phyloP scores from a whole-genome alignment of 1,140 invertebrate genomes.

The Ridgeia piscesae region DNA sequence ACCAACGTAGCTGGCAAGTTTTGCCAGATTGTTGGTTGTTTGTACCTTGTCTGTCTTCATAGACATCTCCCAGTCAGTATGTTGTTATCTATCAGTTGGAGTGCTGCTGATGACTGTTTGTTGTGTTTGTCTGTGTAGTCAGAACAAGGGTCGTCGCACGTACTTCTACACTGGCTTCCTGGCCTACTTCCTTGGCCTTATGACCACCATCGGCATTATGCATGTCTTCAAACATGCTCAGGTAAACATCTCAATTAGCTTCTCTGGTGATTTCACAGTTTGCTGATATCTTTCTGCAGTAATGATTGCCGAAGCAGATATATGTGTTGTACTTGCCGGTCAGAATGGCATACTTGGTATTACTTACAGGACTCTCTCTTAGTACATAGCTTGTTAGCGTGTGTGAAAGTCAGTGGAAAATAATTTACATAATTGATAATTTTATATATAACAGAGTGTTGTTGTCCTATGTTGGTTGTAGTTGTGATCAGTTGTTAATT shows the following conservation, averaged over 20 bases:
- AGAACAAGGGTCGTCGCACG: slow-evolving; percentile 81
- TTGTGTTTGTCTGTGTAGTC: slow-evolving; percentile 62
- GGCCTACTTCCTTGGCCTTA: slow-evolving; percentile 90
- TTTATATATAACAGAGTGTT: too few relatives aligned
- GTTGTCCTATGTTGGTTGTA: too few relatives aligned
- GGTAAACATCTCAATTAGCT: slow-evolving; percentile 40
- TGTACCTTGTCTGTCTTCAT: too few relatives aligned
- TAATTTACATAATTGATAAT: too few relatives aligned
- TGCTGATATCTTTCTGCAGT: not conserved
- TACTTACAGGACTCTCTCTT: not conserved
- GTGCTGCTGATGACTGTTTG: not conserved
- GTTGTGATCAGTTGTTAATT: not conserved
- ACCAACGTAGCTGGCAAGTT: too few relatives aligned
- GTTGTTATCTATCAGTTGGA: not conserved
- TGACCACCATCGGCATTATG: slow-evolving; percentile 96
- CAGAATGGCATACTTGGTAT: too few relatives aligned
- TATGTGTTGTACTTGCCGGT: too few relatives aligned
- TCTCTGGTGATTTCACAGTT: not conserved
- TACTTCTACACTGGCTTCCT: slow-evolving; percentile 94
- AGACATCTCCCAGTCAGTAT: not conserved
- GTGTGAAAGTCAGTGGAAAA: not conserved
- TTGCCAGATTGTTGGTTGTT: too few relatives aligned
- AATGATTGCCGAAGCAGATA: not conserved
- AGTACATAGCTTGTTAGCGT: not conserved
- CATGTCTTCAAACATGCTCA: slow-evolving; percentile 96